Conservation (phyloP, 2,113 vertebrate species). For the Cyprinodon tularosa region DNA sequence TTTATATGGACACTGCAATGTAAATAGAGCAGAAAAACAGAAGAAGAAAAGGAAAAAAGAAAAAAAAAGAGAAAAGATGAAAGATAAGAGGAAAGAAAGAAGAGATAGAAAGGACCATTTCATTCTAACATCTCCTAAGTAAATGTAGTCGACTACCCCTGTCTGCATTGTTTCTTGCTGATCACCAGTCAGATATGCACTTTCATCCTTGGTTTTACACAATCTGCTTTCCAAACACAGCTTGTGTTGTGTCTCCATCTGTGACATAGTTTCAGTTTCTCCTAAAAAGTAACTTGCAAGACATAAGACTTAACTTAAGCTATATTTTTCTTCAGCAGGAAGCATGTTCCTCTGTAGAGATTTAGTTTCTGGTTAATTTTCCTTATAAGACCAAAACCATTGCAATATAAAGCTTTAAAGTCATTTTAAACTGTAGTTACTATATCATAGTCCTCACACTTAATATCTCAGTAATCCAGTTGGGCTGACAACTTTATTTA, state of each 20-base stretch:
- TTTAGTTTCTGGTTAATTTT: not conserved
- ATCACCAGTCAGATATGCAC: not conserved
- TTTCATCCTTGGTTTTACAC: not conserved
- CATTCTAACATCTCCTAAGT: not conserved
- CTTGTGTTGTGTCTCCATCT: not conserved
- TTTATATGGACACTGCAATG: no score
- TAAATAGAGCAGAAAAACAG: no score
- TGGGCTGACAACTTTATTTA: not conserved
- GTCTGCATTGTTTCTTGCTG: not conserved
- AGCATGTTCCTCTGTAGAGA: not conserved
- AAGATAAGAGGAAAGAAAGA: no score
- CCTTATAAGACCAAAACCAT: not conserved
- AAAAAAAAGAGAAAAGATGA: no score
- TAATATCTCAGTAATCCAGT: not conserved
- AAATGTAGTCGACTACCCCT: not conserved
- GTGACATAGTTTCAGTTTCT: not conserved
- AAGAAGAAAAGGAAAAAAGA: no score
- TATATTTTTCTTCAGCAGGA: not conserved
- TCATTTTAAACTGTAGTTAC: not conserved
- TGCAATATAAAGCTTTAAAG: conserved; percentile 1
- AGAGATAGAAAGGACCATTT: no score
- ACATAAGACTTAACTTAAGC: not conserved
- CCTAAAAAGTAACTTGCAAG: not conserved
- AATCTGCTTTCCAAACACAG: not conserved
- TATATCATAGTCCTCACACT: not conserved